Evolutionary conservation across 2,797 vertebrate genomes (phyloP), one percentile per base, ranked within the genome.

Genomic region (Schizothorax lantsangensis): DNA sequence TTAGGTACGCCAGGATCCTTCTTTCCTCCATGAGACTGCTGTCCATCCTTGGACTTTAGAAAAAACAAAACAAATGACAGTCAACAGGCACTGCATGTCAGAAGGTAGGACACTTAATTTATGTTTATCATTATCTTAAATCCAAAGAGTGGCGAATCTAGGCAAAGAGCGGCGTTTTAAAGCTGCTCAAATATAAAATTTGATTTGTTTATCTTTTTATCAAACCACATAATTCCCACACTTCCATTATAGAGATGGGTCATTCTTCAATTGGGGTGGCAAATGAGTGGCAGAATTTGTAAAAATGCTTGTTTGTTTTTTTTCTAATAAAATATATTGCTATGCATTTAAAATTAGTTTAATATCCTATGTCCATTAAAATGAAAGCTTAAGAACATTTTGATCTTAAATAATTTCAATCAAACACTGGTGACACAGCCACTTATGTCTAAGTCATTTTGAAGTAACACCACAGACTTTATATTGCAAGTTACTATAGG

Each of bases 11-110:
- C 91, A 79, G 90, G 45, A 33, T 81, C 89, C 64, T 88, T 95
- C 79, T 81, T 88, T 74, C 68, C 59, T 36, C 90, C 92, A 2
- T 88, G 92, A 57, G 87, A 71, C 47, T 91, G 92, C 36, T 71
- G 86, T 75, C 93, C 95, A 92, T 94, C 93, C 89, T 94, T 93
- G 43, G 23, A 75, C 95, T 96, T 71, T 9, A 57, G 3, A 68
- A 12, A 81, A 38, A 30, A 1, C 36, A n/a, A 84, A 77, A 26
- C 12, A 62, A 14, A 40, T 75, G 66, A 85, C 64, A 79, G n/a
- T 38, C 66, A 85, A 47, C 84, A 72, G 11, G 23, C 23, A 79
- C 3, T 43, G 77, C 7, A 7, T 59, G 77, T 59, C 21, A 59
- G 40, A 43, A 9, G 4, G 3, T 79, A 38, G 7, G 23, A 43